phyloP scores from a whole-genome alignment of 1,140 invertebrate genomes.

The Drosophila cardini region DNA sequence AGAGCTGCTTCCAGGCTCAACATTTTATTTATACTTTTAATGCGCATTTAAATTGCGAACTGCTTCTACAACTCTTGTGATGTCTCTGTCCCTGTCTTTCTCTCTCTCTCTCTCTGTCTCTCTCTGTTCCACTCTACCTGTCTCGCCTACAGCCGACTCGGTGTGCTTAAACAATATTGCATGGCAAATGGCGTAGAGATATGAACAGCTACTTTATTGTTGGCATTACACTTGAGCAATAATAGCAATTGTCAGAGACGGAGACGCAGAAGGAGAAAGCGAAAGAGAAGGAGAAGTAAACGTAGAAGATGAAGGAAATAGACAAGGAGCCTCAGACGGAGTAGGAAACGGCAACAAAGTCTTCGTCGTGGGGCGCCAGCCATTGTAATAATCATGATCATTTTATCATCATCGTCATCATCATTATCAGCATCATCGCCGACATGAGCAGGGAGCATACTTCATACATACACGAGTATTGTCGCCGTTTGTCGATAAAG shows the following conservation, averaged over 20 bases:
- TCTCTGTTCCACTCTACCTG: background rate
- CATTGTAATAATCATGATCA: conserved; percentile 36
- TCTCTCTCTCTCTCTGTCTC: background rate
- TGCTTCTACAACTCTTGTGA: conserved; percentile 11
- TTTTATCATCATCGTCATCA: background rate
- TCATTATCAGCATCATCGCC: conserved; percentile 15
- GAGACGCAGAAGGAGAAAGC: conserved; percentile 2
- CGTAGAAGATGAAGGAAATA: background rate
- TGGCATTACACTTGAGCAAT: conserved; percentile 61
- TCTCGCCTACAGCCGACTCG: background rate
- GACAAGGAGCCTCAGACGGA: background rate
- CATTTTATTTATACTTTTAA: conserved; percentile 58
- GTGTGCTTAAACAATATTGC: conserved; percentile 59
- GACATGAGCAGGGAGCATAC: conserved; percentile 22
- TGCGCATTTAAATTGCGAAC: conserved; percentile 49
- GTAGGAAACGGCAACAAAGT: conserved; percentile 9
- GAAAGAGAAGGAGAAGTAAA: background rate
- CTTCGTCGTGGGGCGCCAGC: conserved; percentile 4
- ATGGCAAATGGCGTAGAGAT: conserved; percentile 63
- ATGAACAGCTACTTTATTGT: conserved; percentile 64
- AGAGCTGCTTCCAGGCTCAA: conserved; percentile 29
- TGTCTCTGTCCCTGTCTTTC: background rate
- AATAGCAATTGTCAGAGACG: conserved; percentile 54
- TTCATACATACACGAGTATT: conserved; percentile 41
- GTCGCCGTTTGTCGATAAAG: conserved; percentile 47